Conservation (phyloP, 2,797 vertebrate species). For the Schizopygopsis malacanthus region DNA sequence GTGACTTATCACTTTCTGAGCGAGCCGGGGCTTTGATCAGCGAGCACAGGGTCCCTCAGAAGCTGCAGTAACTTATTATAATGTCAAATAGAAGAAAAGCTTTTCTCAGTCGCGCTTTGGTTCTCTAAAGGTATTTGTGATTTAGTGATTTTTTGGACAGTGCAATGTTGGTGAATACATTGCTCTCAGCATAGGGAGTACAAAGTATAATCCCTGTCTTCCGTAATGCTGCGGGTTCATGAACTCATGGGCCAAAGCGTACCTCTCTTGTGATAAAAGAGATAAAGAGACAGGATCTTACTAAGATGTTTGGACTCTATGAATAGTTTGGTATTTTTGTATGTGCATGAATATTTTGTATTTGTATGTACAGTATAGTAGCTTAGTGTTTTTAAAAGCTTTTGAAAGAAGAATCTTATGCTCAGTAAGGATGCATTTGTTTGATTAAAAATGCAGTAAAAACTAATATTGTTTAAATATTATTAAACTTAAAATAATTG, state of each 20-base stretch:
- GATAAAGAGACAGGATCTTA: neutral
- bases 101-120: constrained; percentile 43
- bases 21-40: constrained; percentile 57
- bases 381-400: neutral
- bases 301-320: neutral
- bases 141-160: constrained; percentile 43
- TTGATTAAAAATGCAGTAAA: neutral
- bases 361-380: neutral
- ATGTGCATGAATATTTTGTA: neutral
- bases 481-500: neutral
- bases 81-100: constrained; percentile 47
- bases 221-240: constrained; percentile 30
- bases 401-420: neutral
- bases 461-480: neutral
- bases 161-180: constrained; percentile 30
- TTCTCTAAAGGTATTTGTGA: constrained; percentile 50
- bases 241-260: constrained; percentile 20
- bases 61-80: constrained; percentile 57
- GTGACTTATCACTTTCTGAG: constrained; percentile 49
- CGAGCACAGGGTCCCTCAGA: constrained; percentile 10
- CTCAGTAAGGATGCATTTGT: neutral
- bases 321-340: neutral
- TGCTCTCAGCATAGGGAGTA: constrained; percentile 32
- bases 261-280: constrained; percentile 9
- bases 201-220: constrained; percentile 43